A percentile compares a stretch with the other conserved stretches of the same genome.
These are phyloP conservation scores for Ammodytes dubius DNA, from an alignment of 2,113 vertebrate species.

Conservation along the genomic window DNA sequence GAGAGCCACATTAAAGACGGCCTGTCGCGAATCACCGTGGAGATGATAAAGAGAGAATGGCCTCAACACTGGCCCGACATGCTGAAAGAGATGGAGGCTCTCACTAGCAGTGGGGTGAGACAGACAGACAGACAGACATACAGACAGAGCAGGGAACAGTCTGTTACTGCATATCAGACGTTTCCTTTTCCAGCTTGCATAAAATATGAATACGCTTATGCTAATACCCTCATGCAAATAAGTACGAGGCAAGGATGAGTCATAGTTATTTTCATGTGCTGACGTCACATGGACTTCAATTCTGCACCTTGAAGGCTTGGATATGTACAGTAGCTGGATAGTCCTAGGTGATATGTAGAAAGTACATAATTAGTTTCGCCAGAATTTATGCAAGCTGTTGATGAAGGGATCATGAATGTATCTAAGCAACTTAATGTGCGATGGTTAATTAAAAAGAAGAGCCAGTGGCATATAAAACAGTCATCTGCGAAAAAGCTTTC, in stretches of 20 bases:
- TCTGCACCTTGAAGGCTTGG: no score
- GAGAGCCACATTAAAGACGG: constrained; percentile 97
- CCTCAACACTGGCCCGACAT: constrained; percentile 98
- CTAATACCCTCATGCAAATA: constrained; percentile 38
- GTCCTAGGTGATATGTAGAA: no score
- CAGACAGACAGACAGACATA: not conserved
- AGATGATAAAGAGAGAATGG: constrained; percentile 99
- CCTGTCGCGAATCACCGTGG: constrained; percentile 94
- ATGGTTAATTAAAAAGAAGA: no score
- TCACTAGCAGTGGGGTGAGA: constrained; percentile 93
- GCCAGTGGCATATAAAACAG: no score
- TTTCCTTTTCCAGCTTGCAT: constrained; percentile 3
- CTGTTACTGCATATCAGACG: not conserved
- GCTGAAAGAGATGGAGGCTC: constrained; percentile 94
- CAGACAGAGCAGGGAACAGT: not conserved
- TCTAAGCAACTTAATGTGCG: no score
- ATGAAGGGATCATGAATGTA: no score
- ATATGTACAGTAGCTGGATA: no score
- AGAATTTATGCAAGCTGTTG: no score
- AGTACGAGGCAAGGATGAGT: not conserved
- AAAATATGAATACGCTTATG: constrained; percentile 34
- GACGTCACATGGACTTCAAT: not conserved
- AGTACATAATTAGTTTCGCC: no score
- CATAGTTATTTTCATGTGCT: constrained; percentile 29
- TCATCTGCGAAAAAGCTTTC: no score